A percentile compares a stretch with the other conserved stretches of the same genome.
Conservation (phyloP, 2,113 vertebrate species). For the Otus sunia region DNA sequence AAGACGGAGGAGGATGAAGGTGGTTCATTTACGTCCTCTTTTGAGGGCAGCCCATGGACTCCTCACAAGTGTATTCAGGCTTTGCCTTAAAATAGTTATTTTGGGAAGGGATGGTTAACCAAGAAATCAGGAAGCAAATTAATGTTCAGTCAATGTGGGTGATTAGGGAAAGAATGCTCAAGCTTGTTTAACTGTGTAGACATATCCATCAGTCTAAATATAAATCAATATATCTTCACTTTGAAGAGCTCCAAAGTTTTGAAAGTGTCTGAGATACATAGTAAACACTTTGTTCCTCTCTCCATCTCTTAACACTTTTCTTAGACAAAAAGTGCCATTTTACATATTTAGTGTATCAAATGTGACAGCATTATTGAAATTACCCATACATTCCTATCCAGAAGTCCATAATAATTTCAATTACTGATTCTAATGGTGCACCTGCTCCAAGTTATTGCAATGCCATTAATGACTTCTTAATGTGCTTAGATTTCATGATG, state of each 20-base stretch:
- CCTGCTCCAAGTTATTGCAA: background rate
- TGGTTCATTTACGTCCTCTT: background rate
- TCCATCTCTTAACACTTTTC: background rate
- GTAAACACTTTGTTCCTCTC: background rate
- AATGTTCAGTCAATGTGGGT: background rate
- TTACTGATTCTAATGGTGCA: slow-evolving; percentile 8
- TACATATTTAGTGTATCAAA: background rate
- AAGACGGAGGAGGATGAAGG: background rate
- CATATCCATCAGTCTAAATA: background rate
- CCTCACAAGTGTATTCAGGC: background rate
- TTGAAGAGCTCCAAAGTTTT: background rate
- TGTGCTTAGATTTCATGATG: background rate
- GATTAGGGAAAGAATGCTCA: background rate
- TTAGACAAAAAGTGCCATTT: background rate
- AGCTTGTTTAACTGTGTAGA: background rate
- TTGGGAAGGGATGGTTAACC: background rate
- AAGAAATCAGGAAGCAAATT: background rate
- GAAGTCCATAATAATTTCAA: background rate
- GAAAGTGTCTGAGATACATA: background rate
- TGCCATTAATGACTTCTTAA: background rate
- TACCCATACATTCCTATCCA: background rate
- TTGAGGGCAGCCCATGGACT: background rate
- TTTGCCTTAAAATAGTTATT: background rate
- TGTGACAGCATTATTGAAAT: background rate
- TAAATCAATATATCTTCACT: background rate